Base-by-base conservation (phyloP, 2,888 invertebrate species). In the Steinernema hermaphroditum region DNA sequence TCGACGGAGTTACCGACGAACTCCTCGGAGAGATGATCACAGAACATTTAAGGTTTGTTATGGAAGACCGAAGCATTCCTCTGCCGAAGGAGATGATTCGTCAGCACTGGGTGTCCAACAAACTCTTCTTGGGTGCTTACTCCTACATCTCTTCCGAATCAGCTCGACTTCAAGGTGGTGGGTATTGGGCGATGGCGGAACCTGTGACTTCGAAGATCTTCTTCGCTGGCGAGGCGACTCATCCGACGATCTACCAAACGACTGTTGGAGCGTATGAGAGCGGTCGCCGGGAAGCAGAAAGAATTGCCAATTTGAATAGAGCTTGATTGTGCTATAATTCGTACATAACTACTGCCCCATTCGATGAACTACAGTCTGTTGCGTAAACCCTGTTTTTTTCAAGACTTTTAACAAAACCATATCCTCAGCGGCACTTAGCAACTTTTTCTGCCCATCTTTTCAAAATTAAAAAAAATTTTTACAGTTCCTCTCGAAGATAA, bases 161-260 rank as follows among this genome's bases (percentile, higher is more conserved):
- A 12, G 41, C 69, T 14, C 24, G 46, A 4, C 49, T 76, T 14
- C 27, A 49, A 14, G 54, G 69, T 14, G 75, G 76, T 22, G 69
- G 50, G 1, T 69, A 72, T 14, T 19, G 34, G 4, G 16, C 57
- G 24, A 73, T 84, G 29, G 78, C 80, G 2, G 78, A 80, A 19
- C 84, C 84, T 1, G 76, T 84, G 14, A 78, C 77, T 62, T 77
- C 79, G 14, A 73, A 79, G 68, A 73, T 84, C 34, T 70, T 82
- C 29, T 83, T 84, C 68, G 84, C 84, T 9, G 84, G 84, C 71
- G 84, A 84, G 72, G 84, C 82, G 1, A 84, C 84, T 1, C 84
- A 84, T 74, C 79, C 72, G 70, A 79, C 81, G 72, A 74, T 84
- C 16, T 84, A 79, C 74, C 83, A 84, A 76, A 85, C 84, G 19